Evolutionary conservation across 64 coral and sea anemone genomes (phyloP).

Genomic region (Actinia equina): DNA sequence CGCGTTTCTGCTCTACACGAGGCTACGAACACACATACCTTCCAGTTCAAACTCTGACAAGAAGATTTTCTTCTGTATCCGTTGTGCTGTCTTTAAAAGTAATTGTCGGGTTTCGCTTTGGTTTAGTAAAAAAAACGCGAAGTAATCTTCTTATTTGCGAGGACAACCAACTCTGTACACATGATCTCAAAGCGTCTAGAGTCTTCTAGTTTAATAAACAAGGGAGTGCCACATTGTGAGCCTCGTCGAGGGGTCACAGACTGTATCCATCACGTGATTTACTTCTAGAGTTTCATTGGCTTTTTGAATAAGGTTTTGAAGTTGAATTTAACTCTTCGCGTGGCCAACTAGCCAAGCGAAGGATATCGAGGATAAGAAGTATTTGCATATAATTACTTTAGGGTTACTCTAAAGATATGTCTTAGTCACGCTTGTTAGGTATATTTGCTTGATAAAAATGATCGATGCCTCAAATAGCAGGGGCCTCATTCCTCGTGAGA

Average conservation of each 20-base stretch:
- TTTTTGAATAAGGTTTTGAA: neutral
- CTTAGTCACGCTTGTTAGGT: neutral
- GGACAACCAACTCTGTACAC: neutral
- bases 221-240: constrained; percentile 8
- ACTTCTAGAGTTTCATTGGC: neutral
- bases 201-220: neutral
- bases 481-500: neutral
- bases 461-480: too few relatives aligned
- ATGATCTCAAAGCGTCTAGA: neutral
- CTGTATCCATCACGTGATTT: neutral
- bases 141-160: neutral
- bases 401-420: too few relatives aligned
- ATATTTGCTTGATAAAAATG: too few relatives aligned
- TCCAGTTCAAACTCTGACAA: neutral
- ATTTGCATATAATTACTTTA: neutral
- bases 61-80: neutral
- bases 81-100: neutral
- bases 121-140: neutral
- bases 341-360: neutral
- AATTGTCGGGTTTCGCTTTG: neutral
- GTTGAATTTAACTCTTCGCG: neutral
- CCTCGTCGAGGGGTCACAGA: neutral
- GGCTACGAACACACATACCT: neutral
- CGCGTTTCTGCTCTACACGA: neutral
- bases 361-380: neutral